Evolutionary conservation across 2,113 vertebrate genomes (phyloP).

Genomic region (Bostrychus sinensis): DNA sequence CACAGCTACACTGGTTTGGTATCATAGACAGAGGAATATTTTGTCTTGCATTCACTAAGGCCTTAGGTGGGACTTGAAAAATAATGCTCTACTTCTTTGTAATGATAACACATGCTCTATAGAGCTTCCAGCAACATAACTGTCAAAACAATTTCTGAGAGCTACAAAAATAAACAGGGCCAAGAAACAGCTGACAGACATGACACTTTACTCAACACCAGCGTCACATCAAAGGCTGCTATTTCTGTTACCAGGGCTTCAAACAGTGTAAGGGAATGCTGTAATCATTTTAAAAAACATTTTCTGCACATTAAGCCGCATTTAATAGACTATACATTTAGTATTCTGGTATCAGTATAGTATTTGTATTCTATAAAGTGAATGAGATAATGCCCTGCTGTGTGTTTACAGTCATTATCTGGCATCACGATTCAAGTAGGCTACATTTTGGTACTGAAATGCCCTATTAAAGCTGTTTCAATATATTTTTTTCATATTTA

Average conservation of each 20-base stretch:
- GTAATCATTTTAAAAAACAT: constrained; percentile 6
- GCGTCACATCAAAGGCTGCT: neutral
- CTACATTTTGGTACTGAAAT: no score
- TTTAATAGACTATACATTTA: no score
- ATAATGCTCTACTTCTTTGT: constrained; percentile 29
- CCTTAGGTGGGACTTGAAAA: neutral
- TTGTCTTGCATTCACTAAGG: no score
- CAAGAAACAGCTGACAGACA: constrained; percentile 1
- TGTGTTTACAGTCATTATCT: no score
- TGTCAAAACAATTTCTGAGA: constrained; percentile 12
- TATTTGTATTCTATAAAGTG: no score
- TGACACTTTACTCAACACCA: neutral
- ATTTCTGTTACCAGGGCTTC: neutral
- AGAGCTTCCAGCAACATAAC: constrained; percentile 34
- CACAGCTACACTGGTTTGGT: no score
- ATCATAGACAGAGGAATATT: no score
- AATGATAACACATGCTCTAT: constrained; percentile 24
- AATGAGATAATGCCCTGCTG: no score
- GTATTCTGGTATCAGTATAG: no score
- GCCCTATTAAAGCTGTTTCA: no score
- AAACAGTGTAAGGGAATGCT: neutral
- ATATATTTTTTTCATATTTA: no score
- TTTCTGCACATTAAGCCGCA: constrained; percentile 4
- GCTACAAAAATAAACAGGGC: neutral
- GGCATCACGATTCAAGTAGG: no score